These are phyloP conservation scores for Pyrocoelia pectoralis DNA, from an alignment of 2,888 invertebrate species.

Conservation along the genomic window DNA sequence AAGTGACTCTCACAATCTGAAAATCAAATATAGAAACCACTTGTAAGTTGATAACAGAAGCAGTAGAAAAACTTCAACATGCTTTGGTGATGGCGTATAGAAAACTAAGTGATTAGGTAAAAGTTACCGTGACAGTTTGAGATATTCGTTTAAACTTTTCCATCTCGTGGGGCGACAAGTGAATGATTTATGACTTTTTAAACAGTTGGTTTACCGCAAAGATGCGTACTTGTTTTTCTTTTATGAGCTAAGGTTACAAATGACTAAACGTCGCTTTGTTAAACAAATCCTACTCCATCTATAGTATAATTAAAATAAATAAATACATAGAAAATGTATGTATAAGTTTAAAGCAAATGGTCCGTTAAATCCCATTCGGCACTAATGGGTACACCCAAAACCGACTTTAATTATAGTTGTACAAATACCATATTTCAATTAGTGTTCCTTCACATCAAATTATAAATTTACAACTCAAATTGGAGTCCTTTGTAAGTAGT, in stretches of 20 bases:
- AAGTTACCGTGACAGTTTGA: slow-evolving; percentile 46
- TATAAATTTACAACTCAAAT: slow-evolving; percentile 26
- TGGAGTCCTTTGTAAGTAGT: slow-evolving; percentile 22
- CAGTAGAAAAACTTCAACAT: slow-evolving; percentile 31
- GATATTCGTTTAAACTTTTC: slow-evolving; percentile 52
- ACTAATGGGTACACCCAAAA: slow-evolving; percentile 9
- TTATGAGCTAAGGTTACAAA: slow-evolving; percentile 35
- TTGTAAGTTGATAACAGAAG: slow-evolving; percentile 35
- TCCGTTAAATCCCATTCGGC: slow-evolving; percentile 4
- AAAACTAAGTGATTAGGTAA: slow-evolving; percentile 37
- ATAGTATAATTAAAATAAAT: background rate
- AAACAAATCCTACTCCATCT: background rate
- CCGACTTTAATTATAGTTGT: slow-evolving; percentile 6
- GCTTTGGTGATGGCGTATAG: slow-evolving; percentile 34
- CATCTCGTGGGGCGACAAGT: slow-evolving; percentile 49
- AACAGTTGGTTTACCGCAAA: slow-evolving; percentile 44
- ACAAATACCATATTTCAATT: slow-evolving; percentile 17
- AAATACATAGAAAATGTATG: background rate
- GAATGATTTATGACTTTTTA: slow-evolving; percentile 51
- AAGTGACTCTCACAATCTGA: background rate
- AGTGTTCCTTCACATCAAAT: slow-evolving; percentile 19
- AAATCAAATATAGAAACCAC: slow-evolving; percentile 18
- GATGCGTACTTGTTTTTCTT: slow-evolving; percentile 36
- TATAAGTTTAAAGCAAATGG: background rate
- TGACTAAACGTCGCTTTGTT: background rate